These are phyloP conservation scores for Diorhabda elongata DNA, from an alignment of 1,140 invertebrate species.

Conservation along the genomic window DNA sequence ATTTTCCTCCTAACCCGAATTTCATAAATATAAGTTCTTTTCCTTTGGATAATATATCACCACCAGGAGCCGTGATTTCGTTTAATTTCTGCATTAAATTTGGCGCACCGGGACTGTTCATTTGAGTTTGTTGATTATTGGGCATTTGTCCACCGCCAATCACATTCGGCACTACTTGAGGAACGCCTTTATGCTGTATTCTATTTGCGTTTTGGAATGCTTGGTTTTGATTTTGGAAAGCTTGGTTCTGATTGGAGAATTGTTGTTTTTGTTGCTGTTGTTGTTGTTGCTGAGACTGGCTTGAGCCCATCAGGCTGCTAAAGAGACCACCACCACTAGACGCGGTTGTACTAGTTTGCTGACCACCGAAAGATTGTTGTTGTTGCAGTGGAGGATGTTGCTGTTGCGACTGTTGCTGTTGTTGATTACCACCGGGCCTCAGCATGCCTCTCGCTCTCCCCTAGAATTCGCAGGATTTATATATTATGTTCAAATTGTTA, in stretches of 20 bases:
- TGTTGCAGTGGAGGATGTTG: slow-evolving; percentile 19
- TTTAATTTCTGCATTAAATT: slow-evolving; percentile 79
- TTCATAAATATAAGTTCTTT: slow-evolving; percentile 90
- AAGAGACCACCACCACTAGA: slow-evolving; percentile 35
- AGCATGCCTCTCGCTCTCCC: slow-evolving; percentile 46
- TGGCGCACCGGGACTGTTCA: slow-evolving; percentile 51
- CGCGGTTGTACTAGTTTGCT: slow-evolving; percentile 18
- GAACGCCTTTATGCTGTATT: slow-evolving; percentile 52
- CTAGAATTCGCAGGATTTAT: slow-evolving; percentile 23
- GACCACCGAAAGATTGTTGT: not conserved
- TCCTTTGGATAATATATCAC: slow-evolving; percentile 81
- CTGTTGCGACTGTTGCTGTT: slow-evolving; percentile 21
- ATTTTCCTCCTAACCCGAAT: slow-evolving; percentile 76
- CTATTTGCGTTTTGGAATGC: slow-evolving; percentile 27
- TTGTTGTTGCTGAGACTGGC: slow-evolving; percentile 34
- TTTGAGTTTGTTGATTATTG: slow-evolving; percentile 47
- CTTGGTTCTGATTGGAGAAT: slow-evolving; percentile 36
- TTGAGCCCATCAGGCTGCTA: slow-evolving; percentile 36
- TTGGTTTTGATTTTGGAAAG: slow-evolving; percentile 23
- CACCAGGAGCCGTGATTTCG: slow-evolving; percentile 75
- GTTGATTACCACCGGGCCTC: slow-evolving; percentile 48
- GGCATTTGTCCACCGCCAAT: slow-evolving; percentile 39
- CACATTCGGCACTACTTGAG: slow-evolving; percentile 58
- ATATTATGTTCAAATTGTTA: too few species aligned
- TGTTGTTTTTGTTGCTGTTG: slow-evolving; percentile 36